Evolutionary conservation across 2,113 vertebrate species (phyloP).

Genomic region (Tapirus terrestris): DNA sequence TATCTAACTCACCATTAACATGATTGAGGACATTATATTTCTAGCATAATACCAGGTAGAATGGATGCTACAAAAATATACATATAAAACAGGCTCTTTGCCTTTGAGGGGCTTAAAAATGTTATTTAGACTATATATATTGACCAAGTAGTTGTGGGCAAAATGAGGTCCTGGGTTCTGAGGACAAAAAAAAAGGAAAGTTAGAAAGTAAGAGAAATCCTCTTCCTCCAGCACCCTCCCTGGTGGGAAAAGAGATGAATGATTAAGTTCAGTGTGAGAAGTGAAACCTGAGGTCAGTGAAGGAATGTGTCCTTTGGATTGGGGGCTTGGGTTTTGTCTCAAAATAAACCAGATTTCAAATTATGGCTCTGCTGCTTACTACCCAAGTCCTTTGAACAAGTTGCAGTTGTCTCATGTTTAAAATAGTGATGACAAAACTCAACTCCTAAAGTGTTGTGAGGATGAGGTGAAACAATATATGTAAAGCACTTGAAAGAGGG

Average conservation of each 20-base stretch:
- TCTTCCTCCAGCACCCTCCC: background rate
- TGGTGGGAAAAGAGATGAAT: background rate
- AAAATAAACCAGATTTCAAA: constrained; percentile 17
- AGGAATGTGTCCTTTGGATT: background rate
- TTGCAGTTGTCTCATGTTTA: background rate
- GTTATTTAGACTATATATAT: background rate
- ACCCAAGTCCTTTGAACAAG: background rate
- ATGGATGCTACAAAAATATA: background rate
- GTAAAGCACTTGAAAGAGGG: background rate
- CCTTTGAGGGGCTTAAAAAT: background rate
- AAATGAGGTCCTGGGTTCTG: background rate
- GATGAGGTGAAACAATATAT: background rate
- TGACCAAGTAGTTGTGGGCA: background rate
- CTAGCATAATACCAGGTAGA: background rate
- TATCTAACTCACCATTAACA: background rate
- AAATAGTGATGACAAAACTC: background rate
- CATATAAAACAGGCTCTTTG: background rate
- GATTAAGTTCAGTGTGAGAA: background rate
- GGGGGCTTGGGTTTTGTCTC: background rate
- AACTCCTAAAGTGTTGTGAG: background rate
- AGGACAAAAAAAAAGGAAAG: background rate
- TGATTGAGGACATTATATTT: background rate
- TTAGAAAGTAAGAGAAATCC: background rate
- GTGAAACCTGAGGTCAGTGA: background rate
- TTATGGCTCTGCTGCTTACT: background rate